These are phyloP conservation scores for Hippoglossus hippoglossus DNA, from an alignment of 2,797 vertebrate genomes.

Conservation along the genomic window DNA sequence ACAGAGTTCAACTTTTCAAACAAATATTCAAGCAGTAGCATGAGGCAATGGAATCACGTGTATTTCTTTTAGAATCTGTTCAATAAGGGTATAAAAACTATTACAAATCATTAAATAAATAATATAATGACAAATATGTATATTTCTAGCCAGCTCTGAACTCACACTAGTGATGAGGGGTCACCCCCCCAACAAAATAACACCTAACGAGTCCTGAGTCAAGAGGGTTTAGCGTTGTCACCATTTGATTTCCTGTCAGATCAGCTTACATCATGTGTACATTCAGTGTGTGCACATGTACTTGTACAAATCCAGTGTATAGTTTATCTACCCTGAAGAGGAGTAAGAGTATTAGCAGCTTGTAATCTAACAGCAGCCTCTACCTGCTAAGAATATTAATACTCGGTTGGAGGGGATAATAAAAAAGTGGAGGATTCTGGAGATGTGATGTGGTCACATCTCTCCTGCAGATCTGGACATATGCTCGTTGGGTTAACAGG, in stretches of 20 bases:
- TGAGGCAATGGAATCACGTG: too few relatives aligned
- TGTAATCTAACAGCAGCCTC: too few relatives aligned
- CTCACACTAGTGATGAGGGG: not conserved
- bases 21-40: too few relatives aligned
- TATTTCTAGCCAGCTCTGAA: not conserved
- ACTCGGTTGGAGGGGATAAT: too few relatives aligned
- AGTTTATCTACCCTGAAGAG: too few relatives aligned
- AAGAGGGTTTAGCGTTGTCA: not conserved
- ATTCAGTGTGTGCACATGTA: conserved; percentile 1
- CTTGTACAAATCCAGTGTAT: not conserved
- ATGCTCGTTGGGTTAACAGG: not conserved
- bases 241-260: not conserved
- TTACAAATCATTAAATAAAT: too few relatives aligned
- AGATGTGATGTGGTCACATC: conserved; percentile 1
- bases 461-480: conserved; percentile 10
- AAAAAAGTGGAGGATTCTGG: not conserved
- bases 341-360: too few relatives aligned
- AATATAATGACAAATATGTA: not conserved
- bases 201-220: not conserved
- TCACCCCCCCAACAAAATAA: not conserved
- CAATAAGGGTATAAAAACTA: too few relatives aligned
- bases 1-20: too few relatives aligned
- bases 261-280: conserved; percentile 11
- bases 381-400: too few relatives aligned
- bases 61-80: too few relatives aligned